phyloP scores from a whole-genome alignment of 2,888 invertebrate genomes.

The Thelaira solivaga region DNA sequence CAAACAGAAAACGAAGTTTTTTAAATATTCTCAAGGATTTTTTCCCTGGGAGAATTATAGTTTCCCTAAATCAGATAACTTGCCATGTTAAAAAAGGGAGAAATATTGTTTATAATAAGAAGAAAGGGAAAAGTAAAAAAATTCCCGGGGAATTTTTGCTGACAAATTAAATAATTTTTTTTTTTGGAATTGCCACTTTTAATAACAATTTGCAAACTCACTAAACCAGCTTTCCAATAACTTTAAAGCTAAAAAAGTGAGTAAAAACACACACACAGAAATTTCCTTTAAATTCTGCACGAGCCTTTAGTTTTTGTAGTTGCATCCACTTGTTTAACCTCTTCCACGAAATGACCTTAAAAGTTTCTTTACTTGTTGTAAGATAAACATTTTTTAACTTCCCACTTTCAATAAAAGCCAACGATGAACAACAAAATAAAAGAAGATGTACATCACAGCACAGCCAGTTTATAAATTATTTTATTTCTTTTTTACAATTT shows the following conservation, averaged over 20 bases:
- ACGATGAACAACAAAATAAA: not conserved
- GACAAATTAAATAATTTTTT: too few species aligned
- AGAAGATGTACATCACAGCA: not conserved
- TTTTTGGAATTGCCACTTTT: too few species aligned
- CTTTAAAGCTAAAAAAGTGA: not conserved
- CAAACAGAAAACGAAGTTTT: too few species aligned
- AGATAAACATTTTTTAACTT: constrained; percentile 25
- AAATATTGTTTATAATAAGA: too few species aligned
- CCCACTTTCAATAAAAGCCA: constrained; percentile 36
- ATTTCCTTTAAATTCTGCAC: constrained; percentile 10
- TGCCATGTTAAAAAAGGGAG: too few species aligned
- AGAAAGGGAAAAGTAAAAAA: too few species aligned
- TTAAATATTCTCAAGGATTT: too few species aligned
- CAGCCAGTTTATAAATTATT: not conserved
- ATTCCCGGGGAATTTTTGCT: too few species aligned
- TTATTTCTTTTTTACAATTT: not conserved
- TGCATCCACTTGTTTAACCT: constrained; percentile 17
- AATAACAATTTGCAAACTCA: not conserved
- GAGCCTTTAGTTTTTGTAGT: not conserved
- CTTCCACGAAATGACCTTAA: constrained; percentile 52
- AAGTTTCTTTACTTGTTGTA: constrained; percentile 8
- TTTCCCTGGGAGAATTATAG: too few species aligned
- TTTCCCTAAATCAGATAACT: too few species aligned
- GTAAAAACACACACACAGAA: too few species aligned
- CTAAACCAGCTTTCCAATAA: constrained; percentile 44